Evolutionary conservation across 2,888 invertebrate genomes (phyloP).

Genomic region (Metopia argyrocephala): DNA sequence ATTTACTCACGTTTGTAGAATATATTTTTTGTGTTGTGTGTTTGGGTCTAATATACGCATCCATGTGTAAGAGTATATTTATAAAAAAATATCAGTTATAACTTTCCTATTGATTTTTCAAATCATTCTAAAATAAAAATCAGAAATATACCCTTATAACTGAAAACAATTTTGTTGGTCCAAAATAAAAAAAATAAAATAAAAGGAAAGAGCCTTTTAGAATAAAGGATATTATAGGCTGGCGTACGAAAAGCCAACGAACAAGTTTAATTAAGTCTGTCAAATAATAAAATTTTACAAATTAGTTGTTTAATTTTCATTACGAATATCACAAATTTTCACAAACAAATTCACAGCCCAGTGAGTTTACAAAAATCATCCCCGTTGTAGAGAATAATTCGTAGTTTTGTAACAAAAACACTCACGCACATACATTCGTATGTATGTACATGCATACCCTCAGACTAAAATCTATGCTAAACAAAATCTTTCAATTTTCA

Average conservation of each 20-base stretch:
- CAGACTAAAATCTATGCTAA: not conserved
- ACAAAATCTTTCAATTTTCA: not conserved
- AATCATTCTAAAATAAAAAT: conserved; percentile 8
- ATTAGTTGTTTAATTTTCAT: conserved; percentile 60
- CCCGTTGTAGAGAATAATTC: not conserved
- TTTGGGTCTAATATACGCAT: not conserved
- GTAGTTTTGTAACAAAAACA: conserved; percentile 12
- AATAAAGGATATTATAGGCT: not conserved
- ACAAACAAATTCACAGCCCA: conserved; percentile 43
- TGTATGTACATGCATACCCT: conserved; percentile 22
- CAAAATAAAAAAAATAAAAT: no score
- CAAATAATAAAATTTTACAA: conserved; percentile 54
- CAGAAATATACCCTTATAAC: conserved; percentile 19
- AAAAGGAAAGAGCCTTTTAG: not conserved
- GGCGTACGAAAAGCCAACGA: not conserved
- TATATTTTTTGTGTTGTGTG: not conserved
- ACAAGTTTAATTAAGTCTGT: conserved; percentile 54
- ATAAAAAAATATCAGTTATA: conserved; percentile 6
- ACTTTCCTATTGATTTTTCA: conserved; percentile 23
- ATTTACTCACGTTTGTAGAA: not conserved
- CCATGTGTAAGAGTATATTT: not conserved
- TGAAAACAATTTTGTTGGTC: conserved; percentile 1
- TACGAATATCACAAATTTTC: conserved; percentile 50
- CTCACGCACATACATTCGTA: not conserved
- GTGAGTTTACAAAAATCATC: conserved; percentile 42